A percentile compares a stretch with the other conserved stretches of the same genome.
phyloP scores from a whole-genome alignment of 2,888 invertebrate species.

The Rhamnusium bicolor region DNA sequence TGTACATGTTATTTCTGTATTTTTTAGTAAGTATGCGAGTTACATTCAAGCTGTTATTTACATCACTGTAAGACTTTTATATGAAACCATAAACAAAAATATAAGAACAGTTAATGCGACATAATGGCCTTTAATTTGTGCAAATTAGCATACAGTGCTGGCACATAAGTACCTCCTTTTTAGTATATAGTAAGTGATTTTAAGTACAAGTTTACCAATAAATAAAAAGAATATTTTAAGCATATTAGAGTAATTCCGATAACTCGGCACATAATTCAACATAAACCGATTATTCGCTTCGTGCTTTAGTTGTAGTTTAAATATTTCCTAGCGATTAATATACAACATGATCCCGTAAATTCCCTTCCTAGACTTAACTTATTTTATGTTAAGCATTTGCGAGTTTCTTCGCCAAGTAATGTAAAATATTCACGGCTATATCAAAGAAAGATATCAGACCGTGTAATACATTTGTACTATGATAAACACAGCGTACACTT shows the following conservation, averaged over 20 bases:
- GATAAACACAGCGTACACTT: slow-evolving; percentile 47
- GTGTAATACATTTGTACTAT: slow-evolving; percentile 52
- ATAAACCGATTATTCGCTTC: slow-evolving; percentile 56
- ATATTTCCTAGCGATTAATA: slow-evolving; percentile 50
- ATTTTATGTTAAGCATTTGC: slow-evolving; percentile 47
- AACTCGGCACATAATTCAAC: slow-evolving; percentile 30
- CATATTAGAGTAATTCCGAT: slow-evolving; percentile 15
- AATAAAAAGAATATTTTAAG: slow-evolving; percentile 1
- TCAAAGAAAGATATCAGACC: slow-evolving; percentile 45
- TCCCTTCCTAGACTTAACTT: slow-evolving; percentile 49
- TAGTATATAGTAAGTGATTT: not conserved
- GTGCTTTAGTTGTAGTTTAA: slow-evolving; percentile 47
- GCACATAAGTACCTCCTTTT: no score
- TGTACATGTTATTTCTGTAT: no score
- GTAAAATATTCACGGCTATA: slow-evolving; percentile 51
- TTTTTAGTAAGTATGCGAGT: no score
- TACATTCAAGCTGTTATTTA: no score
- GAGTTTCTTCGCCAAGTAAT: slow-evolving; percentile 49
- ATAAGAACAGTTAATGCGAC: not conserved
- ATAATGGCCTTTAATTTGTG: slow-evolving; percentile 8
- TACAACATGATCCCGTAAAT: slow-evolving; percentile 51
- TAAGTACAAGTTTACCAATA: not conserved
- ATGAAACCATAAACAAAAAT: no score
- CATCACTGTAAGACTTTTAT: no score
- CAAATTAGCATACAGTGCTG: slow-evolving; percentile 2